A percentile compares a stretch with the other conserved stretches of the same genome.
phyloP scores from a whole-genome alignment of 2,113 vertebrate genomes.

The Ptyas mucosa region DNA sequence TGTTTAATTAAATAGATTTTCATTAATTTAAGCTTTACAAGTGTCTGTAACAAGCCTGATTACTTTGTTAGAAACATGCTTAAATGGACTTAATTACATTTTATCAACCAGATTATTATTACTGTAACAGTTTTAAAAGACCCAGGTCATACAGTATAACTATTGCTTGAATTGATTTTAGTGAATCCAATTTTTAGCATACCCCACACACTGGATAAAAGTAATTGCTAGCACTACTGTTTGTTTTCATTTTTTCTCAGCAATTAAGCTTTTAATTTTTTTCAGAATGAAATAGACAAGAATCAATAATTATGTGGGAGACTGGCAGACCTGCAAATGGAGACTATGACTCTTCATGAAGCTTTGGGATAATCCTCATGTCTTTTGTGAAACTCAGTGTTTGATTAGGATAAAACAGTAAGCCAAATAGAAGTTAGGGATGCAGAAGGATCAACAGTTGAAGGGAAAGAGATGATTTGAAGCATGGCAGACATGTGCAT shows the following conservation, averaged over 20 bases:
- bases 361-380: neutral
- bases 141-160: neutral
- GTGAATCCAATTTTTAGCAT: neutral
- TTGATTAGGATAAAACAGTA: neutral
- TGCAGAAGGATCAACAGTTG: neutral
- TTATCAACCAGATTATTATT: neutral
- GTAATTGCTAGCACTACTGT: neutral
- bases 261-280: neutral
- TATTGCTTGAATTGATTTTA: neutral
- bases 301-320: neutral
- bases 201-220: neutral
- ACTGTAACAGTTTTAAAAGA: neutral
- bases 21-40: neutral
- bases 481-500: neutral
- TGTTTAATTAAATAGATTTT: constrained; percentile 13
- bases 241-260: neutral
- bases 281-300: neutral
- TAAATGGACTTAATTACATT: neutral
- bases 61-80: constrained; percentile 6
- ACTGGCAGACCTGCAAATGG: neutral
- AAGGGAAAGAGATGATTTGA: neutral
- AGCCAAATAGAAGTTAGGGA: neutral
- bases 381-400: neutral
- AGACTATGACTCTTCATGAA: neutral
- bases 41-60: neutral